A percentile compares a stretch with the other conserved stretches of the same genome.
Conservation (phyloP, 2,888 invertebrate species). For the Pandemis heparana region DNA sequence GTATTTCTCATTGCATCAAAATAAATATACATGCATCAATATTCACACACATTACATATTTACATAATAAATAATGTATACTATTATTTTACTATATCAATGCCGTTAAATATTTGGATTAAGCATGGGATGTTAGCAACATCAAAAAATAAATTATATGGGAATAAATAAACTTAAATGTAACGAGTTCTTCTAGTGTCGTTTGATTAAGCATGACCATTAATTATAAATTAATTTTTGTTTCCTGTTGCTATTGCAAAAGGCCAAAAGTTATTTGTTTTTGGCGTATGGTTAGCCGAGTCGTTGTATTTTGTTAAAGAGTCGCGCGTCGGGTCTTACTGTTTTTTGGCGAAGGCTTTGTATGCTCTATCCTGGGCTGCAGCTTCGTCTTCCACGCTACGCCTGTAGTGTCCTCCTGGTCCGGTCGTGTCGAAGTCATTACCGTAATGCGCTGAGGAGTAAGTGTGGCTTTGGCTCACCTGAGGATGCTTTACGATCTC, state of each 20-base stretch:
- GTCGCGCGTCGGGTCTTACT: slow-evolving; percentile 69
- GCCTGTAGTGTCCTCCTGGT: slow-evolving; percentile 86
- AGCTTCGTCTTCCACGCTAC: slow-evolving; percentile 86
- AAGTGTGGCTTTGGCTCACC: slow-evolving; percentile 91
- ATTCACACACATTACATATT: slow-evolving; percentile 53
- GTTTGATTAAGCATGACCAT: slow-evolving; percentile 53
- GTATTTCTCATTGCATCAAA: slow-evolving; percentile 51
- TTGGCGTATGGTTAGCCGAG: slow-evolving; percentile 59
- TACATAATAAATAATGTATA: slow-evolving; percentile 54
- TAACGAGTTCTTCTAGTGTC: slow-evolving; percentile 52
- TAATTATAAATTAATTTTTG: slow-evolving; percentile 50
- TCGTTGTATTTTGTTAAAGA: slow-evolving; percentile 71
- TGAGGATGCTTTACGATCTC: slow-evolving; percentile 95
- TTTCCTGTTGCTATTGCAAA: slow-evolving; percentile 58
- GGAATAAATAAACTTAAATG: slow-evolving; percentile 49
- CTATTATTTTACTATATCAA: slow-evolving; percentile 48
- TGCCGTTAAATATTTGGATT: slow-evolving; percentile 51
- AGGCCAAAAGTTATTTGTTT: slow-evolving; percentile 54
- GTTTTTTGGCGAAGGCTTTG: slow-evolving; percentile 79
- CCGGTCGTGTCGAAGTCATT: slow-evolving; percentile 86
- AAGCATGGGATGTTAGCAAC: slow-evolving; percentile 46
- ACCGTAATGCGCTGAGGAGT: slow-evolving; percentile 89
- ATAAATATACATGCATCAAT: slow-evolving; percentile 50
- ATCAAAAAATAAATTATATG: slow-evolving; percentile 44
- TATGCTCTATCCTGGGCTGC: slow-evolving; percentile 88